Conservation (phyloP, 2,113 vertebrate species). For the Crotalus horridus region DNA sequence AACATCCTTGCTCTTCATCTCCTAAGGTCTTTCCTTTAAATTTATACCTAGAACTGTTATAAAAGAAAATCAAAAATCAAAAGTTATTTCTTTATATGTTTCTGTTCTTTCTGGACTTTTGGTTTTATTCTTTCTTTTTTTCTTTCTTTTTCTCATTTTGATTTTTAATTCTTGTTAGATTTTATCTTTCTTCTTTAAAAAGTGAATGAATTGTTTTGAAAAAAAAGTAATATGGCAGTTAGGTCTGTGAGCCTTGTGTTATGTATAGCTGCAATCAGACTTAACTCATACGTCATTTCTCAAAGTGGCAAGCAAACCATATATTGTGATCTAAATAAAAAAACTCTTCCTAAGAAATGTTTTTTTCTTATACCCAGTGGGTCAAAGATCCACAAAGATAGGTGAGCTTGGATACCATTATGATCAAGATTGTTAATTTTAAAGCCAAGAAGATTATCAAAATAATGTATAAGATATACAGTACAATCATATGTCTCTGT, state of each 20-base stretch:
- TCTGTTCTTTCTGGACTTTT: neutral
- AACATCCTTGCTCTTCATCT: neutral
- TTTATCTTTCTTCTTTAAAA: neutral
- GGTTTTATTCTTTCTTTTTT: neutral
- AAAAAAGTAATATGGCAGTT: neutral
- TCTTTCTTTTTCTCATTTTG: neutral
- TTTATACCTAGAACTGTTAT: neutral
- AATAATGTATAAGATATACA: neutral
- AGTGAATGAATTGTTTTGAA: neutral
- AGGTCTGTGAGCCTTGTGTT: neutral
- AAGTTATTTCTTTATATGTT: neutral
- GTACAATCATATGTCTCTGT: slow-evolving; percentile 42
- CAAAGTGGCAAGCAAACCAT: neutral
- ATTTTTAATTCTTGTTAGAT: neutral
- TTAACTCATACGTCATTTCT: neutral
- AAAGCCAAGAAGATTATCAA: neutral
- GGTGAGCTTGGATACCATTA: neutral
- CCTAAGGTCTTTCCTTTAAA: neutral
- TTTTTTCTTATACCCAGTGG: neutral
- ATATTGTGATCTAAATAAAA: neutral
- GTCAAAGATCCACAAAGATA: neutral
- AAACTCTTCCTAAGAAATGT: neutral
- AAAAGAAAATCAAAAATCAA: neutral
- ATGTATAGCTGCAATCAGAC: neutral
- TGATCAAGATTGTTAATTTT: neutral